Evolutionary conservation across 2,797 vertebrate species (phyloP).

Genomic region (Tenualosa ilisha): DNA sequence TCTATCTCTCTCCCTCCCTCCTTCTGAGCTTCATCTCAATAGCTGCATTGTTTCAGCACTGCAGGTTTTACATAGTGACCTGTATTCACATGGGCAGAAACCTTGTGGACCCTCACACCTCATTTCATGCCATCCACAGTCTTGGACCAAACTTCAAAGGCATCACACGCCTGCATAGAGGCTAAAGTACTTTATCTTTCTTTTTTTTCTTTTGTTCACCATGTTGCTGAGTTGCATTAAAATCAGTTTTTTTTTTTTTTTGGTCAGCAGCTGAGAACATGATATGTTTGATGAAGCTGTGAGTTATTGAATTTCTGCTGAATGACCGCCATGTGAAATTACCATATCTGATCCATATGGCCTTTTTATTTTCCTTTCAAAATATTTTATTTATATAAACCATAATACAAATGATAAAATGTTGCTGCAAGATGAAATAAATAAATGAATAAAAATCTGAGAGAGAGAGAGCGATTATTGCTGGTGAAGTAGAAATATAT

Average conservation of each 20-base stretch:
- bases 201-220: background rate
- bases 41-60: background rate
- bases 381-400: background rate
- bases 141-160: background rate
- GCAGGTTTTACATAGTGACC: background rate
- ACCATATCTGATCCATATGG: background rate
- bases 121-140: background rate
- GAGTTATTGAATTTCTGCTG: background rate
- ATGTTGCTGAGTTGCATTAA: background rate
- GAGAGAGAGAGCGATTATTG: background rate
- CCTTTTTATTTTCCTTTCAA: background rate
- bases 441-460: background rate
- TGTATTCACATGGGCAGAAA: background rate
- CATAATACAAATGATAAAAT: background rate
- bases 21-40: background rate
- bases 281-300: background rate
- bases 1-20: too few relatives aligned
- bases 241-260: background rate
- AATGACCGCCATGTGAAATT: slow-evolving; percentile 2
- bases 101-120: background rate
- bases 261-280: background rate
- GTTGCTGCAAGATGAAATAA: background rate
- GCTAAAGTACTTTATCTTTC: background rate
- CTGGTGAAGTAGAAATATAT: background rate
- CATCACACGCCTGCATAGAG: background rate